phyloP scores from a whole-genome alignment of 2,888 invertebrate genomes.

The Deroplatys truncata region DNA sequence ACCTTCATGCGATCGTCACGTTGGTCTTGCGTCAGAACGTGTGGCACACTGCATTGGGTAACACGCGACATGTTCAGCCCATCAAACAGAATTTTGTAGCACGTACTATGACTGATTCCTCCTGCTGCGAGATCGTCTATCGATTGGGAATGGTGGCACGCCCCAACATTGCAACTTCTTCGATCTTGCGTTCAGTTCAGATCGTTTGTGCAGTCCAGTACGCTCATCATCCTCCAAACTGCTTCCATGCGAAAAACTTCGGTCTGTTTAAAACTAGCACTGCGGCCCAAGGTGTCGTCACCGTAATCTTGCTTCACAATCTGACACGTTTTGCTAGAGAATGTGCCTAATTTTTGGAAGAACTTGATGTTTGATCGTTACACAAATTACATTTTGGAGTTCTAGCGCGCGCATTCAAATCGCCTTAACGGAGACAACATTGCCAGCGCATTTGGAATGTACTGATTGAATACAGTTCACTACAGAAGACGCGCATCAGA shows the following conservation, averaged over 20 bases:
- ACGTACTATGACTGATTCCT: not conserved
- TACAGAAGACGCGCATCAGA: no score
- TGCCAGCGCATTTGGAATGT: no score
- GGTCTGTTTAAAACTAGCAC: not conserved
- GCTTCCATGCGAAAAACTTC: not conserved
- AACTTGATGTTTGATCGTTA: no score
- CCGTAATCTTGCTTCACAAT: not conserved
- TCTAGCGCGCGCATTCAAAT: no score
- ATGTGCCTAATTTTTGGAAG: no score
- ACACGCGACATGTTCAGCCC: not conserved
- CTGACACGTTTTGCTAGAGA: no score
- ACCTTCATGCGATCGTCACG: not conserved
- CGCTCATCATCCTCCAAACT: not conserved
- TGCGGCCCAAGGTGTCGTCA: not conserved
- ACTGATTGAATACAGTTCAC: no score
- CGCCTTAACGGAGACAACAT: no score
- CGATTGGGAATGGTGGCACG: not conserved
- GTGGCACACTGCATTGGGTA: not conserved
- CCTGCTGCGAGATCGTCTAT: not conserved
- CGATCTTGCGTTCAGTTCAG: not conserved
- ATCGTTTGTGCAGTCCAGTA: no score
- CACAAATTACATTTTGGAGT: no score
- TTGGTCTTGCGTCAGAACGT: not conserved
- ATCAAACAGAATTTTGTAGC: not conserved
- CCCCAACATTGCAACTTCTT: not conserved